These are phyloP conservation scores for Nothobranchius kuhntae DNA, from an alignment of 2,113 vertebrate species.

Conservation along the genomic window DNA sequence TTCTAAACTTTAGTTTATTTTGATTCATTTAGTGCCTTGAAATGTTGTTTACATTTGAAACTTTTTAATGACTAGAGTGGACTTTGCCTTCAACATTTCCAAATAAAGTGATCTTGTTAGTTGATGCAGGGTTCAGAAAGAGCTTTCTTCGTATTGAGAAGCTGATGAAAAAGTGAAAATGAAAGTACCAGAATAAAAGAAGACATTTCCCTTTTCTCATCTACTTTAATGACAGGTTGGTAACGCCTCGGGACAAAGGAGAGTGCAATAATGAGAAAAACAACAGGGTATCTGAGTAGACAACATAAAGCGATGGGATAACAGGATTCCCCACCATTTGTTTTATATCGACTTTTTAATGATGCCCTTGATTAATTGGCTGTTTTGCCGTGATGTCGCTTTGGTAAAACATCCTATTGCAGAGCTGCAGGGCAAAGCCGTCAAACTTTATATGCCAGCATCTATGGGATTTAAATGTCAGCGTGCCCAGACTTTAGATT, in stretches of 20 bases:
- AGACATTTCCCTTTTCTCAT: constrained; percentile 63
- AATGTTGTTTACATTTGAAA: background rate
- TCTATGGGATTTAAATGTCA: constrained; percentile 12
- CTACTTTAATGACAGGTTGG: constrained; percentile 59
- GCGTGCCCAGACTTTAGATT: constrained; percentile 22
- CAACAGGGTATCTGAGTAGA: constrained; percentile 59
- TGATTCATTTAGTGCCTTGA: background rate
- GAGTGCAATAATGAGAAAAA: constrained; percentile 69
- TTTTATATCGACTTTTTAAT: constrained; percentile 64
- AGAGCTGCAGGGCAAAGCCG: constrained; percentile 16
- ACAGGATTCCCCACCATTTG: constrained; percentile 48
- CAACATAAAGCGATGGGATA: constrained; percentile 49
- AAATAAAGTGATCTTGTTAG: background rate
- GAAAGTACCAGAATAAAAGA: constrained; percentile 40
- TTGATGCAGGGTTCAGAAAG: constrained; percentile 16
- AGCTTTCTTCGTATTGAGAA: constrained; percentile 20
- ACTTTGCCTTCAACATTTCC: background rate
- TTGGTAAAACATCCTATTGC: constrained; percentile 18
- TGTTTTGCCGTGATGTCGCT: constrained; percentile 43
- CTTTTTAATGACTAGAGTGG: background rate
- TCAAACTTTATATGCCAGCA: background rate
- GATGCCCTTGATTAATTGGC: constrained; percentile 65
- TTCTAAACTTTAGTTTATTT: constrained; percentile 41
- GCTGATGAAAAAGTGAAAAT: constrained; percentile 11
- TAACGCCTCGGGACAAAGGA: constrained; percentile 58